These are phyloP conservation scores for Oscheius sp. DNA, from an alignment of 2,888 invertebrate genomes.

Conservation along the genomic window DNA sequence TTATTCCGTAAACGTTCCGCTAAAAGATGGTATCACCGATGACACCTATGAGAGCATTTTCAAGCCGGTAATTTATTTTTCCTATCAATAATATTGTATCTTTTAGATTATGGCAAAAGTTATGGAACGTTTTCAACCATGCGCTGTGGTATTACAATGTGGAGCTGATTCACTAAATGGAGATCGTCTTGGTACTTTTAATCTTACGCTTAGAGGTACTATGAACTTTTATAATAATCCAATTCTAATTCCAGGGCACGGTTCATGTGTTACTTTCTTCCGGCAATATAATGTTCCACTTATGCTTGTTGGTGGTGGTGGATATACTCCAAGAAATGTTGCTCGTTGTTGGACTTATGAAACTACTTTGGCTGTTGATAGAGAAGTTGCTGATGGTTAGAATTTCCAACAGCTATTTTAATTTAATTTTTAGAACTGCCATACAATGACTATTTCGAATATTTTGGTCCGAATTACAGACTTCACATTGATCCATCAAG, in stretches of 20 bases:
- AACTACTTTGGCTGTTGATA: slow-evolving; percentile 80
- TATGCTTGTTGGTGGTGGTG: slow-evolving; percentile 88
- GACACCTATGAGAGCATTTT: slow-evolving; percentile 84
- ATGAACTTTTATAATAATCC: neutral
- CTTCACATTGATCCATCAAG: slow-evolving; percentile 69
- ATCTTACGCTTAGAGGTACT: slow-evolving; percentile 65
- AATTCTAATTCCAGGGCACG: slow-evolving; percentile 44
- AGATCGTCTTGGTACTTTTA: slow-evolving; percentile 93
- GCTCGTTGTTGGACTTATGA: slow-evolving; percentile 94
- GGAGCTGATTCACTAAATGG: slow-evolving; percentile 97
- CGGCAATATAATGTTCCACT: slow-evolving; percentile 96
- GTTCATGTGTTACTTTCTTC: slow-evolving; percentile 90
- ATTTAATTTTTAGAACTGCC: slow-evolving; percentile 59
- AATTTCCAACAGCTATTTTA: neutral
- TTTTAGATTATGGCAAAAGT: slow-evolving; percentile 77
- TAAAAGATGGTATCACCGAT: slow-evolving; percentile 98
- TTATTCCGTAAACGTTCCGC: slow-evolving; percentile 97
- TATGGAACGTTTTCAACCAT: slow-evolving; percentile 98
- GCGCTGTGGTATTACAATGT: slow-evolving; percentile 96
- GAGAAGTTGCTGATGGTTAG: slow-evolving; percentile 63
- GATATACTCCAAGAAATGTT: slow-evolving; percentile 69
- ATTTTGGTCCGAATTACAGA: slow-evolving; percentile 68
- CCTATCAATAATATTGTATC: neutral
- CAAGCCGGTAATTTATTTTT: neutral
- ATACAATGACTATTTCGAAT: slow-evolving; percentile 69